Base-by-base conservation (phyloP, 2,888 invertebrate species). In the Aphodius sticticus region DNA sequence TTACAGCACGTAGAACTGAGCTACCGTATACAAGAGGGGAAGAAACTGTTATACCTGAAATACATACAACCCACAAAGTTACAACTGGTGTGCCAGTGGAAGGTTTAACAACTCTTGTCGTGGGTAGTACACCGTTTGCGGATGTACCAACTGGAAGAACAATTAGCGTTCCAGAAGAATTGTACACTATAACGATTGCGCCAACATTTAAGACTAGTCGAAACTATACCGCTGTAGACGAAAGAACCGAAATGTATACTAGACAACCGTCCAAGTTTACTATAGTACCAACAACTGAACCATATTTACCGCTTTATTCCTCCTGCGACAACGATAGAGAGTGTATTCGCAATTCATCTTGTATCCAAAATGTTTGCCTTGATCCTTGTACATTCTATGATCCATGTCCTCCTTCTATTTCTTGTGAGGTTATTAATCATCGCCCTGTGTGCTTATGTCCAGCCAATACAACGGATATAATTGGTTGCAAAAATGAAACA, bases 401-500 rank as follows among this genome's bases (percentile, higher is more conserved):
- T 83, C 90, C 90, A 81, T 91, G 90, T 86, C 87, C 86, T 70
- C 86, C 85, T 81, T 88, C 88, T 85, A 86, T 90, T 81, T 84
- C 87, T 82, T 93, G 93, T 88, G 88, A 89, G 83, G 91, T 91
- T 80, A 86, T 89, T 82, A 89, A 90, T 85, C 92, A 92, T 87
- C 89, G 90, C 85, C 89, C 91, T 84, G 89, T 90, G 89, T 93
- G 92, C 89, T 90, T 90, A 88, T 92, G 93, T 88, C 89, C 90
- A 86, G 88, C 88, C 89, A 88, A 89, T 83, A 84, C 86, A 84
- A 85, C 84, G 86, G 87, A 86, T 84, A 86, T 88, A 85, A 85
- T 88, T 88, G 91, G 90, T 89, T 93, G 92, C 91, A 91, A 90
- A 89, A 88, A 90, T 87, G 90, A 90, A 89, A 91, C 92, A 93